A percentile compares a stretch with the other conserved stretches of the same genome.
These are phyloP conservation scores for Lasiurus borealis DNA, from an alignment of 2,113 vertebrate genomes.

Conservation along the genomic window DNA sequence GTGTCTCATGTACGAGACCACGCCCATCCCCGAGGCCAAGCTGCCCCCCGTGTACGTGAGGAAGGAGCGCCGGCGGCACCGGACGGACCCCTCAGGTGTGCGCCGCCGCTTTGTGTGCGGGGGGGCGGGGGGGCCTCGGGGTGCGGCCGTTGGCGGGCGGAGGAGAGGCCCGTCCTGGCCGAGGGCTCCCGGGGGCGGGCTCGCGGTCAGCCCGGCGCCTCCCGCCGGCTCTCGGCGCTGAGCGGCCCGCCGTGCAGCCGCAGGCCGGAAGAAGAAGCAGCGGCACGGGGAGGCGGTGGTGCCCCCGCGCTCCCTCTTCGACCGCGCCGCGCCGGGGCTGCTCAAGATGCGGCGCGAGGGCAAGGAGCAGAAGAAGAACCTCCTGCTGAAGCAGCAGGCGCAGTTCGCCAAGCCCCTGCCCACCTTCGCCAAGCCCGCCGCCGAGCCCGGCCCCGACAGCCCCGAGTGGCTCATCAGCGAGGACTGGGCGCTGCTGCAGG, in stretches of 20 bases:
- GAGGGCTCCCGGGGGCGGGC: accelerated
- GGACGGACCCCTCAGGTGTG: constrained; percentile 90
- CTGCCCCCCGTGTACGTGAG: constrained; percentile 92
- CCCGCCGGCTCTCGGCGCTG: too few species aligned
- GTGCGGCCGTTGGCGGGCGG: too few species aligned
- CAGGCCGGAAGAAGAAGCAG: constrained; percentile 93
- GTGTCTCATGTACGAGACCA: constrained; percentile 92
- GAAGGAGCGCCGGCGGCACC: constrained; percentile 91
- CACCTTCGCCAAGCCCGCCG: constrained; percentile 88
- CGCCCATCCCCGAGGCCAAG: constrained; percentile 91
- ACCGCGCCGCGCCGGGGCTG: constrained; percentile 88
- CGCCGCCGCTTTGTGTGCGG: not conserved
- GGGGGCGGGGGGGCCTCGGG: too few species aligned
- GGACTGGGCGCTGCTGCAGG: constrained; percentile 95
- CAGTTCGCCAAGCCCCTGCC: constrained; percentile 92
- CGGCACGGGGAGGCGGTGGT: constrained; percentile 90
- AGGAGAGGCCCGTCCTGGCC: too few species aligned
- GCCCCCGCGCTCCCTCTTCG: constrained; percentile 92
- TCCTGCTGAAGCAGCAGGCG: constrained; percentile 91
- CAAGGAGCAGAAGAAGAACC: constrained; percentile 93
- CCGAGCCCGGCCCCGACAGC: constrained; percentile 90
- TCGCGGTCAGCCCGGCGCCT: too few species aligned
- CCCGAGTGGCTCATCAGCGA: constrained; percentile 95
- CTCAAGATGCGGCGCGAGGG: constrained; percentile 90
- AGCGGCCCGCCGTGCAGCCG: constrained; percentile 75